These are phyloP conservation scores for Balanococcus diminutus DNA, from an alignment of 2,888 invertebrate genomes.

Conservation along the genomic window DNA sequence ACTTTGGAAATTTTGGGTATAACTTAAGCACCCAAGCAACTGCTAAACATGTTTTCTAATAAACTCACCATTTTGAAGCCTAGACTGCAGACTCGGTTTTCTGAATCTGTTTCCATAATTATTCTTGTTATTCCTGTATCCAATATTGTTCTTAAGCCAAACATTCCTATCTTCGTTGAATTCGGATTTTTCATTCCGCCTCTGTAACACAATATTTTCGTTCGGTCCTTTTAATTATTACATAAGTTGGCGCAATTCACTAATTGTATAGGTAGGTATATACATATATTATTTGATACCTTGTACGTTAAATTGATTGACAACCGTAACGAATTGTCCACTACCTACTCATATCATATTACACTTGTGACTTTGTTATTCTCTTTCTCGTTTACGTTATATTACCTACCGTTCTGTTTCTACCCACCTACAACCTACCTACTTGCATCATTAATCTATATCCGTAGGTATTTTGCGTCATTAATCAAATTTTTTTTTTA, in stretches of 20 bases:
- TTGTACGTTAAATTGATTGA: conserved; percentile 14
- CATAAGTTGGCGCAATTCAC: background rate
- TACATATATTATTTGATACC: too few species aligned
- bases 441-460: background rate
- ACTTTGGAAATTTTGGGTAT: too few species aligned
- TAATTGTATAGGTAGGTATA: too few species aligned
- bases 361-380: background rate
- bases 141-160: conserved; percentile 37
- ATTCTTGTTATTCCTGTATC: conserved; percentile 31
- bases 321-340: conserved; percentile 3
- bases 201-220: background rate
- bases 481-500: background rate
- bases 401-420: too few species aligned
- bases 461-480: background rate
- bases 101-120: conserved; percentile 62
- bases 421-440: too few species aligned
- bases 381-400: background rate
- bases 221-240: background rate
- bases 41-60: background rate
- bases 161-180: conserved; percentile 68
- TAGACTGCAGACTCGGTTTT: conserved; percentile 85
- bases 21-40: too few species aligned
- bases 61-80: conserved; percentile 79
- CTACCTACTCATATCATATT: background rate
- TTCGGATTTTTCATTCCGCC: conserved; percentile 2